phyloP scores from a whole-genome alignment of 2,113 vertebrate genomes.

The Tetrao urogallus region DNA sequence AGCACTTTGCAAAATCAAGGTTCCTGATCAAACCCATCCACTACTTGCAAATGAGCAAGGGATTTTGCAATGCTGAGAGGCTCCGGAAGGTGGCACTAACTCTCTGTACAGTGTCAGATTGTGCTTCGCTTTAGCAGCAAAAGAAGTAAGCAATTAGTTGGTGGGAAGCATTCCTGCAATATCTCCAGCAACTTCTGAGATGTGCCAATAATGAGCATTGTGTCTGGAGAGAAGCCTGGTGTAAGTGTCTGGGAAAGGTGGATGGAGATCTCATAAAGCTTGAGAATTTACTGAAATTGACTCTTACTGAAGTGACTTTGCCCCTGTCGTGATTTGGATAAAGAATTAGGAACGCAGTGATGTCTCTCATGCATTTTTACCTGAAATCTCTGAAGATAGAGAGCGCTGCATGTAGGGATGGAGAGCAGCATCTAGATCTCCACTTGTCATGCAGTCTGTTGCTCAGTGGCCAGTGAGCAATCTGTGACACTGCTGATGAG shows the following conservation, averaged over 20 bases:
- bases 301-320: background rate
- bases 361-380: background rate
- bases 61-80: background rate
- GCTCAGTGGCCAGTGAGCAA: background rate
- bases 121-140: accelerated
- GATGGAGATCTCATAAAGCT: background rate
- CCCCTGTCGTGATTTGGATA: background rate
- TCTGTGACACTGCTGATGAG: background rate
- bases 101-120: accelerated
- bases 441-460: accelerated
- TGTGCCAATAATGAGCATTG: background rate
- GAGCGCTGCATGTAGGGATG: background rate
- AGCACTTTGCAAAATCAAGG: background rate
- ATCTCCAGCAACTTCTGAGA: background rate
- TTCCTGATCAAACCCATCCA: background rate
- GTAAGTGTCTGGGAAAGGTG: background rate
- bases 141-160: accelerated
- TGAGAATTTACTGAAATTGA: background rate
- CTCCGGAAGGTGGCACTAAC: conserved; percentile 56
- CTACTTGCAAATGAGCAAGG: background rate
- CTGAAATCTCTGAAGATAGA: background rate
- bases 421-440: background rate
- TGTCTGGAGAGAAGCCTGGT: background rate
- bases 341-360: background rate
- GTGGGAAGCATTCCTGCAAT: background rate